These are phyloP conservation scores for Molossus molossus DNA, from an alignment of 2,797 vertebrate species.

Conservation along the genomic window DNA sequence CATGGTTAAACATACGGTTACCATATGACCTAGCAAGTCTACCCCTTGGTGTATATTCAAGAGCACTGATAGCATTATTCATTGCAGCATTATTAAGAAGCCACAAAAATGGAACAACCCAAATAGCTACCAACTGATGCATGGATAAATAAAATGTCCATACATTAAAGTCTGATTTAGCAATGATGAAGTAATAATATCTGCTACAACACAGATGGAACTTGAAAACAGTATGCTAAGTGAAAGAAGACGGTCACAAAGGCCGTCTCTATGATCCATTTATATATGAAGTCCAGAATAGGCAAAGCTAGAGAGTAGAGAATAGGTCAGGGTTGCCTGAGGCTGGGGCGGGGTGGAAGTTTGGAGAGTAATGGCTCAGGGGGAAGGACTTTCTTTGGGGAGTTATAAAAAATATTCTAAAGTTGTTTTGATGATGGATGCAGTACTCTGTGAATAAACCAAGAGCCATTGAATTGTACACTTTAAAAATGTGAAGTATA, in stretches of 20 bases:
- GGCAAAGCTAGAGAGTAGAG: background rate
- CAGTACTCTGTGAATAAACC: background rate
- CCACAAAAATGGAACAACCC: background rate
- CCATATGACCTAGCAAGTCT: background rate
- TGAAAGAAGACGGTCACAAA: conserved; percentile 30
- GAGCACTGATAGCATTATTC: background rate
- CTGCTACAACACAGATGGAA: background rate
- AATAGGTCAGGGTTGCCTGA: background rate
- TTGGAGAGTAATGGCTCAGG: background rate
- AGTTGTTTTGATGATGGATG: background rate
- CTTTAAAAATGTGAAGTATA: background rate
- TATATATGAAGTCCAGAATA: conserved; percentile 22
- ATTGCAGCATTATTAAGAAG: background rate
- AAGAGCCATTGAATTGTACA: background rate
- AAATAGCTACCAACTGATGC: background rate
- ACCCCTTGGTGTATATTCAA: background rate
- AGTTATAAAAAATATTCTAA: conserved; percentile 36
- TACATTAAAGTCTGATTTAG: background rate
- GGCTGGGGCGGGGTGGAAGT: background rate
- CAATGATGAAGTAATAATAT: background rate
- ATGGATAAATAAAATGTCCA: background rate
- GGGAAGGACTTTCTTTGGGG: background rate
- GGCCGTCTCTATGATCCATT: background rate
- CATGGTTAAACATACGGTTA: background rate
- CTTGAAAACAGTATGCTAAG: background rate